Percentiles rank a stretch among this genome's conserved stretches.
phyloP scores from a whole-genome alignment of 2,797 vertebrate species.

The Geotrypetes seraphini region DNA sequence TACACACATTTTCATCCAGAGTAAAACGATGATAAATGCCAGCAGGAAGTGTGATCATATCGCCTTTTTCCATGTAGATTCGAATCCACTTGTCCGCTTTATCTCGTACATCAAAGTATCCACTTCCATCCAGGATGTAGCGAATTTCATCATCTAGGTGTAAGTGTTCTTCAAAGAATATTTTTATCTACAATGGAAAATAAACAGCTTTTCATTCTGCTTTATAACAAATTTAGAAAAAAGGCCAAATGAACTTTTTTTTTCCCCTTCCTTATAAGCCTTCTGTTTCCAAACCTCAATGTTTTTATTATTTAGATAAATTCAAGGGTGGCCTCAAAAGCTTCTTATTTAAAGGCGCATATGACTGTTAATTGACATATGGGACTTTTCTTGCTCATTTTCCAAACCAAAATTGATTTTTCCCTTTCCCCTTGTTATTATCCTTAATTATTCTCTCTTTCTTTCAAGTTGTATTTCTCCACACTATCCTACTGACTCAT shows the following conservation, averaged over 20 bases:
- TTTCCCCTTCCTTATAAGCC: neutral
- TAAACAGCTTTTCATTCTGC: neutral
- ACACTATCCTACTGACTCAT: no score
- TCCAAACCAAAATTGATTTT: no score
- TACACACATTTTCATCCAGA: slow-evolving; percentile 56
- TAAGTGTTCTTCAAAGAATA: slow-evolving; percentile 84
- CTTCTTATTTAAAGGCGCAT: no score
- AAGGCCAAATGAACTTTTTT: neutral
- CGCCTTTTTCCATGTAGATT: slow-evolving; percentile 76
- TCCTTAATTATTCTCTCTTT: no score
- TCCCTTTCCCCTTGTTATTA: no score
- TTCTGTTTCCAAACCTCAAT: accelerated
- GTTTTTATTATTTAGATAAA: no score
- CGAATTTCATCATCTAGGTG: slow-evolving; percentile 90
- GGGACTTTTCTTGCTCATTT: no score
- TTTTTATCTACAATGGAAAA: slow-evolving; percentile 60
- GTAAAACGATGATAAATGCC: slow-evolving; percentile 95
- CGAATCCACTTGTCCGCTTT: slow-evolving; percentile 79
- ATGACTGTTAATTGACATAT: no score
- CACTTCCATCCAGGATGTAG: slow-evolving; percentile 81
- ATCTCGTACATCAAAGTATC: slow-evolving; percentile 86
- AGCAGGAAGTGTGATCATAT: slow-evolving; percentile 85
- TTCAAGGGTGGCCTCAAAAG: no score
- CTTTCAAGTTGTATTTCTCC: no score
- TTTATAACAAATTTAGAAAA: no score